Base-by-base conservation (phyloP, 2,797 vertebrate species). In the Chelon auratus region DNA sequence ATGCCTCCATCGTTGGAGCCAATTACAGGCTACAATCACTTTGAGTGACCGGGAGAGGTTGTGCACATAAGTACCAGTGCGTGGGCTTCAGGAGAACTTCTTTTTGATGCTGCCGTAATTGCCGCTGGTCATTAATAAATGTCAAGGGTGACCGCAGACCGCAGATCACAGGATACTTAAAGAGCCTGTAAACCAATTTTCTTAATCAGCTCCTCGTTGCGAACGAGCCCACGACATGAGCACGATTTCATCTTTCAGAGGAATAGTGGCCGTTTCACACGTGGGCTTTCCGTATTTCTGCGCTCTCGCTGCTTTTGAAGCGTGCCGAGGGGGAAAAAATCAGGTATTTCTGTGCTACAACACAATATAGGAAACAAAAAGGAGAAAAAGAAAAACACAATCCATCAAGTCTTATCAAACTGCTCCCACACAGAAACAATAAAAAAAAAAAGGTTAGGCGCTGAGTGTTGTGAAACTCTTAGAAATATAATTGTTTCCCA, bases 121-220 rank as follows among this genome's bases (percentile, higher is more conserved):
- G 50, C 65, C 43, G 55, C 40, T 42, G 62, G 59, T 65, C 54
- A 43, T 80, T 77, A 75, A 75, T 82, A 54, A 80, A 83, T 68
- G 63, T 77, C 74, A 73, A 39, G 6, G 63, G 11, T 56, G 40
- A 63, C 43, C 14, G 33, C 4, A 33, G 39, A 51, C 30, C 52
- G 54, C 30, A 71, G n/a, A 71, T 82, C 69, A 72, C 9, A n/a
- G 47, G 52, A 58, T 58, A 48, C 50, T 61, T 73, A 65, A 80
- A 71, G 61, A 73, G 17, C 50, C 39, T 60, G 33, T 45, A 72
- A 77, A 61, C 22, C 4, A 30, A 9, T 61, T 47, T 40, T 71
- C 39, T 51, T 75, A 63, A 76, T 78, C 33, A 39, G 24, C 18
- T 9, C 63, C 20, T 75, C 2, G 11, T 62, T 52, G 57, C 14